Evolutionary conservation across 2,797 vertebrate genomes (phyloP), one percentile per base, ranked within the genome.

Genomic region (Tenualosa thibaudeaui): DNA sequence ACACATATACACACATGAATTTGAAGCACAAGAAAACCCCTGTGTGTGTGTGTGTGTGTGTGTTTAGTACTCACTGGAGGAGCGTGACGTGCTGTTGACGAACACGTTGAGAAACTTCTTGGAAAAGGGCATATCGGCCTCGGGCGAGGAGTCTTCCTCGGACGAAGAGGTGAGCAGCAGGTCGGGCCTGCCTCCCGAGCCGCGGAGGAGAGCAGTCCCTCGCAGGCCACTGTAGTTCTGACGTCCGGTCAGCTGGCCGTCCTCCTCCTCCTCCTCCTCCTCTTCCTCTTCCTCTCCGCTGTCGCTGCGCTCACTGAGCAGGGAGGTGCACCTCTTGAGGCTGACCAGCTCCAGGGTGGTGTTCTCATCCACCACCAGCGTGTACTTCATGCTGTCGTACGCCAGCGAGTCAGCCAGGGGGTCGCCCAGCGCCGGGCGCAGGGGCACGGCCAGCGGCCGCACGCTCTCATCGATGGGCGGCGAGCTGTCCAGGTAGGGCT

Each of bases 71-170:
- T 97, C 87, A 99, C 98, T 99, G 90, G 98, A 99, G 84, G 98
- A 99, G 26, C 98, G 96, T 0, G 98, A 98, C 1, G 98, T 98
- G 93, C 97, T 97, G 94, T 99, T 99, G 92, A 99, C 98, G 0
- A 99, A 99, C 88, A 99, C 97, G 0, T 99, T 99, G 89, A 99
- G 97, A 91, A 99, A 99, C 92, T 99, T 99, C 94, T 98, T 99
- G 89, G 98, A 99, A 93, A 99, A 99, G 9, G 97, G 97, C 84
- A 99, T 94, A 90, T 99, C 98, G 0, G 98, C 97, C 89, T 99
- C 98, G 0, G 97, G 98, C 0, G 98, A 98, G 0, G 98, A 99
- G 89, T 97, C 97, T 91, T 97, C 97, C 81, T 89, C 88, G 40
- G 87, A 88, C 0, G 96, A 96, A 84, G 96, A 97, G 92, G 95